phyloP scores from a whole-genome alignment of 1,140 invertebrate species.

The Aphidius gifuensis region DNA sequence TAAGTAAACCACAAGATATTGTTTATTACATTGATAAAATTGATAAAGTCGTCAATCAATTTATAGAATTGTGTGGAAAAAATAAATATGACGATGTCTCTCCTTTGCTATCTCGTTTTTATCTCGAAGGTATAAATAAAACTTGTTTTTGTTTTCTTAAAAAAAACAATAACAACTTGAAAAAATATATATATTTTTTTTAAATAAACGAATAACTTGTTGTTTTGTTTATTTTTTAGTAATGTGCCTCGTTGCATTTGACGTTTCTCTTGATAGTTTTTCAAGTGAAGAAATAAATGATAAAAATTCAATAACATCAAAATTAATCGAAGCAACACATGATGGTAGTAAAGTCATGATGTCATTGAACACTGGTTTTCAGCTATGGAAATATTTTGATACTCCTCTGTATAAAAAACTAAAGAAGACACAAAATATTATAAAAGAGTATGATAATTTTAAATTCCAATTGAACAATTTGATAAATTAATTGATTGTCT shows the following conservation, averaged over 20 bases:
- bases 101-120: conserved; percentile 68
- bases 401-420: conserved; percentile 74
- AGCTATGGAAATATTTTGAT: conserved; percentile 69
- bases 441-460: conserved; percentile 65
- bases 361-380: conserved; percentile 72
- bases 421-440: conserved; percentile 64
- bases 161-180: conserved; percentile 1
- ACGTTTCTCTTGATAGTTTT: conserved; percentile 65
- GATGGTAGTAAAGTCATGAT: conserved; percentile 70
- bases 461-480: no score
- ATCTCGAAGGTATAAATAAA: conserved; percentile 70
- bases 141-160: conserved; percentile 16
- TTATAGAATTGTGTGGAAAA: conserved; percentile 54
- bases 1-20: conserved; percentile 71
- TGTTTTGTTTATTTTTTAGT: conserved; percentile 56
- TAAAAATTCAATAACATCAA: conserved; percentile 61
- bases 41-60: conserved; percentile 66
- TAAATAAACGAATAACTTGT: neutral
- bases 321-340: conserved; percentile 69
- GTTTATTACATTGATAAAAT: conserved; percentile 63
- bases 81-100: conserved; percentile 62
- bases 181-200: neutral
- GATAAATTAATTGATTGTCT: conserved; percentile 4
- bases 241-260: conserved; percentile 67
- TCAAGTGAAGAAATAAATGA: conserved; percentile 55